phyloP scores from a whole-genome alignment of 2,797 vertebrate genomes.

The Apogon hyalosoma region DNA sequence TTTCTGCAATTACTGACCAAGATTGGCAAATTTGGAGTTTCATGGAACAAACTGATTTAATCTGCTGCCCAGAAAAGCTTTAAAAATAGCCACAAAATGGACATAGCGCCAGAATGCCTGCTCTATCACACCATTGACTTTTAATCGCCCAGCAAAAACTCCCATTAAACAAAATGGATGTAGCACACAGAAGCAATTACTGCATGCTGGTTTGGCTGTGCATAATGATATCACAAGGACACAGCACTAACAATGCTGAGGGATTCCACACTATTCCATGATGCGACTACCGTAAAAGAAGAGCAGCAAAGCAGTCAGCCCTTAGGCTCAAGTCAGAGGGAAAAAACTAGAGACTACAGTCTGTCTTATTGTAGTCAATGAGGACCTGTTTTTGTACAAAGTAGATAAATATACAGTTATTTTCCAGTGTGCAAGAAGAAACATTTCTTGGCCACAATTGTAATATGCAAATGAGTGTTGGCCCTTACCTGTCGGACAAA shows the following conservation, averaged over 20 bases:
- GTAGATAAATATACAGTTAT: neutral
- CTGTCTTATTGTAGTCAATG: no score
- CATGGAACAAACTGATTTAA: conserved; percentile 66
- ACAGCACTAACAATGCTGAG: conserved; percentile 42
- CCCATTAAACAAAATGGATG: conserved; percentile 84
- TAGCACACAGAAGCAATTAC: conserved; percentile 75
- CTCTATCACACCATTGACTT: conserved; percentile 77
- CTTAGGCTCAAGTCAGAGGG: conserved; percentile 2
- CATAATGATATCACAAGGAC: conserved; percentile 68
- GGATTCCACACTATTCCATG: conserved; percentile 30
- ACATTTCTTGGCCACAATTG: neutral
- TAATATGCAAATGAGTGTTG: neutral
- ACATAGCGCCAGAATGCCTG: conserved; percentile 48
- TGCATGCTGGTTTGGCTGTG: conserved; percentile 59
- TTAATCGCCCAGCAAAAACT: conserved; percentile 79
- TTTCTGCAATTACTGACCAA: conserved; percentile 54
- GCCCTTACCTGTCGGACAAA: conserved; percentile 92
- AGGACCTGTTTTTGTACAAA: no score
- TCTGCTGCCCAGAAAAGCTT: conserved; percentile 57
- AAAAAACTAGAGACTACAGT: neutral
- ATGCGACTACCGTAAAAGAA: conserved; percentile 47
- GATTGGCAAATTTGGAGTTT: conserved; percentile 53
- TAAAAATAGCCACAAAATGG: conserved; percentile 71
- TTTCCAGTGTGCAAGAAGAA: neutral
- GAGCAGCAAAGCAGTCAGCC: conserved; percentile 16